Percentiles rank a stretch among this genome's conserved stretches.
Conservation (phyloP, 2,888 invertebrate genomes). For the Heteropelma amictum region DNA sequence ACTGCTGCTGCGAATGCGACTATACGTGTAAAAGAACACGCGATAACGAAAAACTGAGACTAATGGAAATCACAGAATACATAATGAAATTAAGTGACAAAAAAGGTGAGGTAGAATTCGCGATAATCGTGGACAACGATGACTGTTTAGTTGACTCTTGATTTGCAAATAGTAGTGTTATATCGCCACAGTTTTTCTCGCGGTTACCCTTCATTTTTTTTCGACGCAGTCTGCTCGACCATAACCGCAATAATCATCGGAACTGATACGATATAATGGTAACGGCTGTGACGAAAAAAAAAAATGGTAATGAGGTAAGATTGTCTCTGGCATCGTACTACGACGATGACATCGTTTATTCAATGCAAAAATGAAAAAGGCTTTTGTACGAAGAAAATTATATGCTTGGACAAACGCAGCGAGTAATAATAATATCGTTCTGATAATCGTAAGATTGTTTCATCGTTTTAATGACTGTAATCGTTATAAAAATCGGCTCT, state of each 20-base stretch:
- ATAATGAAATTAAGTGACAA: background rate
- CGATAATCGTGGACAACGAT: background rate
- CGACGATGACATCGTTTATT: background rate
- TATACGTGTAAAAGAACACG: too few relatives aligned
- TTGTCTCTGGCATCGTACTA: background rate
- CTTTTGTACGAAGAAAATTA: background rate
- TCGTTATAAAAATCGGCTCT: too few relatives aligned
- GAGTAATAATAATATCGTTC: too few relatives aligned
- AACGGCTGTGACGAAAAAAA: constrained; percentile 11
- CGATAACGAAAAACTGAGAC: too few relatives aligned
- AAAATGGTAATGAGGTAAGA: background rate
- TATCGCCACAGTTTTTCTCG: constrained; percentile 63
- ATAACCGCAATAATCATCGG: constrained; percentile 54
- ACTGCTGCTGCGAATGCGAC: too few relatives aligned
- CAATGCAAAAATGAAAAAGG: background rate
- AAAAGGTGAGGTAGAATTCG: background rate
- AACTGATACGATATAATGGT: background rate
- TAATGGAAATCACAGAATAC: background rate
- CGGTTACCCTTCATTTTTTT: constrained; percentile 66
- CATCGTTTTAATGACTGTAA: too few relatives aligned
- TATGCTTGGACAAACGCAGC: background rate
- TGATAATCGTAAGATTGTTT: too few relatives aligned
- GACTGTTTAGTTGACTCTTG: constrained; percentile 3
- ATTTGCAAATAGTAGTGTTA: constrained; percentile 47
- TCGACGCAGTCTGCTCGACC: constrained; percentile 57